Evolutionary conservation across 2,888 invertebrate species (phyloP), one percentile per base, ranked within the genome.

Genomic region (Oscheius sp.): DNA sequence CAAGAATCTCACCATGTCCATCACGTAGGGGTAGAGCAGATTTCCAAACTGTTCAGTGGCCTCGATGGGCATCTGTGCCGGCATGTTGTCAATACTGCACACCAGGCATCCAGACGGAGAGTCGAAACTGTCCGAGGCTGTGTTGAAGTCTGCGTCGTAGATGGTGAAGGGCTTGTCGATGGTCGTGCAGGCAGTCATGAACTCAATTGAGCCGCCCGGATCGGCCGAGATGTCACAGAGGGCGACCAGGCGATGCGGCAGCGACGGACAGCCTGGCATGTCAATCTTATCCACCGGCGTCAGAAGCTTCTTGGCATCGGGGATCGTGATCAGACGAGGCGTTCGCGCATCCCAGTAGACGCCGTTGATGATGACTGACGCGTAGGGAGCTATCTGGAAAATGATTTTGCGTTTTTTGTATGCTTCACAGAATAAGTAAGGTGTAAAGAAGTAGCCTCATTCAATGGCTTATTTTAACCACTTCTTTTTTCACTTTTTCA

Each of bases 11-110:
- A 92, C 91, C 86, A 99, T 96, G 84, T 98, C 95, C 73, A 93
- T 91, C 0, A 95, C 93, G 89, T 94, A 96, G 0, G 99, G 98
- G 79, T 93, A 92, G 42, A 99, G 91, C 0, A 97, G 92, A 84
- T 96, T 95, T 0, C 99, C 99, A 90, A 99, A 99, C 90, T 96
- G 95, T 89, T 98, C 97, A 0, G 99, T 99, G 2, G 98, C 93
- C 90, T 99, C 99, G 59, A 95, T 92, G 0, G 99, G 99, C 78
- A 99, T 91, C 90, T 99, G 99, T 0, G 99, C 99, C 0, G 99
- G 99, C 99, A 99, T 99, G 90, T 99, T 99, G 90, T 99, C 99
- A 84, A 99, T 99, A 21, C 97, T 97, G 89, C 99, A 99, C n/a
- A 99, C 97, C 70, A 99, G 91, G 1, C 99, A 96, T 32, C 99